Conservation (phyloP, 2,797 vertebrate species). For the Alca torda region DNA sequence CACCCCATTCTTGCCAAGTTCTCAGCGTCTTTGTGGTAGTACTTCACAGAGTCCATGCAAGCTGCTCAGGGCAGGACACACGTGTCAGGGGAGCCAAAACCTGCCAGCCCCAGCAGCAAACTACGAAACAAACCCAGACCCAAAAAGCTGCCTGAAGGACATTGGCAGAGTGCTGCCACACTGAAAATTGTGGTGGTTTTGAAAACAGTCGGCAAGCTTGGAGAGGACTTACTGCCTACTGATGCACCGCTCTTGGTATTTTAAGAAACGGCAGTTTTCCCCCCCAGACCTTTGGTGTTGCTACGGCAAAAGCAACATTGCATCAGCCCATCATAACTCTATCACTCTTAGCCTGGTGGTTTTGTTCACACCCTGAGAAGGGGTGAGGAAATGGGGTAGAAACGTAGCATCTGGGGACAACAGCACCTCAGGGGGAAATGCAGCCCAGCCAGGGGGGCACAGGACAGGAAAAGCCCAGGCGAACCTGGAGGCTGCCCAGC, state of each 20-base stretch:
- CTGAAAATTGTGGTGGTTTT: not conserved
- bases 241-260: not conserved
- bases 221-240: not conserved
- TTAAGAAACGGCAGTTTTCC: not conserved
- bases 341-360: accelerated
- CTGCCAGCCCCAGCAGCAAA: not conserved
- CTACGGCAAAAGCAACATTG: not conserved
- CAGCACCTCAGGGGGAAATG: not conserved
- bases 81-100: not conserved
- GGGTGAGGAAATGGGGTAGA: not conserved
- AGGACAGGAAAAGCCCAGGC: not conserved
- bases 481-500: not conserved
- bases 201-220: not conserved
- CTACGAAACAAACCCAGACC: not conserved
- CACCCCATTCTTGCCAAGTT: not conserved
- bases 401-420: not conserved
- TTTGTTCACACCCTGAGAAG: not conserved
- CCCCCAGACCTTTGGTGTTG: not conserved
- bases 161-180: not conserved
- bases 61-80: not conserved
- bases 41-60: not conserved
- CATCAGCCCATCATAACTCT: not conserved
- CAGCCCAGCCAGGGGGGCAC: not conserved
- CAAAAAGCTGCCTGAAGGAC: not conserved
- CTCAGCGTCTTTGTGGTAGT: not conserved